Conservation (phyloP, 2,797 vertebrate species). For the Chelon auratus region DNA sequence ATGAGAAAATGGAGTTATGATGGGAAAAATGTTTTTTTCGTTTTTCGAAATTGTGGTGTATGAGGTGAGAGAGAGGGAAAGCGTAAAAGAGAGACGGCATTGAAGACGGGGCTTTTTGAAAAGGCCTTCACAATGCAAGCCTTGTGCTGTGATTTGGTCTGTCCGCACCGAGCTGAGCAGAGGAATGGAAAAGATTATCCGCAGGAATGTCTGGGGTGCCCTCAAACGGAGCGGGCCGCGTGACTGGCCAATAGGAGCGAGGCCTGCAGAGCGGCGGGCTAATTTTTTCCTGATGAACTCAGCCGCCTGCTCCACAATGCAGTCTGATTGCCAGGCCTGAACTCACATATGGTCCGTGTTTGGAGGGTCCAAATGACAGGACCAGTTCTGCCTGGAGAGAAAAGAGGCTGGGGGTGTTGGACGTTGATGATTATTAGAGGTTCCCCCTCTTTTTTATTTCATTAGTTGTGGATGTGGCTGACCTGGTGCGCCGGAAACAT, state of each 20-base stretch:
- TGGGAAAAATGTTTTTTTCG: slow-evolving; percentile 57
- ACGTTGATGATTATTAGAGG: slow-evolving; percentile 57
- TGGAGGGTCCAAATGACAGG: slow-evolving; percentile 83
- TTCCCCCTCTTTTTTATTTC: slow-evolving; percentile 55
- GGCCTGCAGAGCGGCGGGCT: slow-evolving; percentile 81
- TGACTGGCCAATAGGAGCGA: slow-evolving; percentile 84
- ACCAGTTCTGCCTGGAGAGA: slow-evolving; percentile 78
- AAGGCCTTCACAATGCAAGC: slow-evolving; percentile 84
- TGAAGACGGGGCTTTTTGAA: slow-evolving; percentile 81
- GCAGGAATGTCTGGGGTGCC: slow-evolving; percentile 91
- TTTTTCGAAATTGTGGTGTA: slow-evolving; percentile 63
- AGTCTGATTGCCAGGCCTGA: slow-evolving; percentile 85
- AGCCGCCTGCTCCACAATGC: slow-evolving; percentile 86
- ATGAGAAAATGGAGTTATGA: slow-evolving; percentile 63
- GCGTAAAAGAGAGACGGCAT: slow-evolving; percentile 73
- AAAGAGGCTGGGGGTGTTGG: slow-evolving; percentile 58
- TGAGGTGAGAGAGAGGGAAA: slow-evolving; percentile 73
- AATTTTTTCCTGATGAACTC: slow-evolving; percentile 92
- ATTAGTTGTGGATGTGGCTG: slow-evolving; percentile 46
- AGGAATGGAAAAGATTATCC: slow-evolving; percentile 92
- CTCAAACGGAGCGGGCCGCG: slow-evolving; percentile 85
- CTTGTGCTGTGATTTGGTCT: slow-evolving; percentile 85
- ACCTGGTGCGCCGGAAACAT: slow-evolving; percentile 26
- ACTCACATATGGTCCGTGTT: slow-evolving; percentile 87
- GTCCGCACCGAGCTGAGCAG: slow-evolving; percentile 82